Conservation (phyloP, 2,797 vertebrate genomes). For the Picus viridis region DNA sequence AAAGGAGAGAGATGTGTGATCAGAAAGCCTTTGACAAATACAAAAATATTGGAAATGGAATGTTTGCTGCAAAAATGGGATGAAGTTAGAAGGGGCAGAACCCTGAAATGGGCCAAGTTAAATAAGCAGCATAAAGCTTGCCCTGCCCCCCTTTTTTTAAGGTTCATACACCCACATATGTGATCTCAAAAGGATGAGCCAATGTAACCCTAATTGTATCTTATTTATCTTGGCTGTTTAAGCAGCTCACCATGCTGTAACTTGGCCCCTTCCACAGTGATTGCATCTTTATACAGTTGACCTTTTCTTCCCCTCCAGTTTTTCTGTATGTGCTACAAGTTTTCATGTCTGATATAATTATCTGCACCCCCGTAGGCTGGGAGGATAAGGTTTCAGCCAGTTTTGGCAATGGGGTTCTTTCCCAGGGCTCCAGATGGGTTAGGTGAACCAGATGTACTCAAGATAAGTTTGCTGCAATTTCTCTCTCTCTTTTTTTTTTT, state of each 20-base stretch:
- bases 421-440: constrained; percentile 65
- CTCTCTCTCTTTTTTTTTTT: neutral
- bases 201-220: constrained; percentile 61
- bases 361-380: constrained; percentile 68
- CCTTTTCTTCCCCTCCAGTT: constrained; percentile 66
- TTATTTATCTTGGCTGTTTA: constrained; percentile 68
- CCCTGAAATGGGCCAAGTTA: constrained; percentile 59
- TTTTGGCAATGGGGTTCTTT: constrained; percentile 67
- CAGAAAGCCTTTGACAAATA: constrained; percentile 49
- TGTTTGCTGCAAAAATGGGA: constrained; percentile 48
- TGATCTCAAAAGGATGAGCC: constrained; percentile 62
- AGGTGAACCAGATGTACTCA: constrained; percentile 70
- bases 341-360: constrained; percentile 73
- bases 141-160: neutral
- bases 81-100: constrained; percentile 48
- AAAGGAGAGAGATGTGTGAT: constrained; percentile 60
- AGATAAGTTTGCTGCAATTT: constrained; percentile 64
- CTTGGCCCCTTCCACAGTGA: constrained; percentile 56
- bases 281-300: constrained; percentile 69
- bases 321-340: constrained; percentile 70
- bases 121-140: constrained; percentile 36
- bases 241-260: constrained; percentile 59
- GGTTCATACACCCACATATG: constrained; percentile 47
- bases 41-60: constrained; percentile 53
- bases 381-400: constrained; percentile 69